Percentiles rank a stretch among this genome's conserved stretches.
These are phyloP conservation scores for Drosophila parthenogenetica DNA, from an alignment of 2,888 invertebrate genomes.

Conservation along the genomic window DNA sequence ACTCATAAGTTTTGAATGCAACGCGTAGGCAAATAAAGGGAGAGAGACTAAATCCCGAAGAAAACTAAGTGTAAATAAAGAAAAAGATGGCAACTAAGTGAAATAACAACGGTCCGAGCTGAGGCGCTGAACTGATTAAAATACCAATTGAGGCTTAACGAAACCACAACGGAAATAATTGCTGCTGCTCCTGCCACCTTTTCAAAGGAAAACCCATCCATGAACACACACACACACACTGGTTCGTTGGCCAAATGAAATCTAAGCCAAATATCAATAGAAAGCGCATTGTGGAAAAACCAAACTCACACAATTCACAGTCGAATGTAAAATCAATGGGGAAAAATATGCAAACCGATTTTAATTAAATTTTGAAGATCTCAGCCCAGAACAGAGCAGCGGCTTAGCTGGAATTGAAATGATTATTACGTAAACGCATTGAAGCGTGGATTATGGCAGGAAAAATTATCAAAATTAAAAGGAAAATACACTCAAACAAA, in stretches of 20 bases:
- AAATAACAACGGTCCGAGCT: conserved; percentile 16
- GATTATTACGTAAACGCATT: conserved; percentile 56
- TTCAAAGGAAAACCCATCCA: not conserved
- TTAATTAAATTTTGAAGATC: conserved; percentile 77
- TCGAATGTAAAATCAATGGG: conserved; percentile 55
- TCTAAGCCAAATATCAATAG: conserved; percentile 39
- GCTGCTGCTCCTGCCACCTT: conserved; percentile 26
- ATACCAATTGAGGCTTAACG: conserved; percentile 50
- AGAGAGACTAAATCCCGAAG: not conserved
- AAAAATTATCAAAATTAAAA: conserved; percentile 39
- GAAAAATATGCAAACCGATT: conserved; percentile 66
- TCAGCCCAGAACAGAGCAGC: conserved; percentile 15
- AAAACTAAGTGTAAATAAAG: conserved; percentile 44
- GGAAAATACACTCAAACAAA: conserved; percentile 5
- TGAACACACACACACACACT: not conserved
- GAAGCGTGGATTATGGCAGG: conserved; percentile 59
- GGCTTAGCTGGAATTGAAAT: conserved; percentile 51
- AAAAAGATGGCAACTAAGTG: conserved; percentile 32
- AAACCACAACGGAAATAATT: conserved; percentile 45
- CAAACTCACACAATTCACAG: conserved; percentile 5
- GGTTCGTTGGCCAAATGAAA: not conserved
- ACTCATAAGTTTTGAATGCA: not conserved
- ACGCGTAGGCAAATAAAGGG: not conserved
- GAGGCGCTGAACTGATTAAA: conserved; percentile 50
- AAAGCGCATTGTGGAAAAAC: conserved; percentile 25